Conservation (phyloP, 2,888 invertebrate species). For the Eledone cirrhosa region DNA sequence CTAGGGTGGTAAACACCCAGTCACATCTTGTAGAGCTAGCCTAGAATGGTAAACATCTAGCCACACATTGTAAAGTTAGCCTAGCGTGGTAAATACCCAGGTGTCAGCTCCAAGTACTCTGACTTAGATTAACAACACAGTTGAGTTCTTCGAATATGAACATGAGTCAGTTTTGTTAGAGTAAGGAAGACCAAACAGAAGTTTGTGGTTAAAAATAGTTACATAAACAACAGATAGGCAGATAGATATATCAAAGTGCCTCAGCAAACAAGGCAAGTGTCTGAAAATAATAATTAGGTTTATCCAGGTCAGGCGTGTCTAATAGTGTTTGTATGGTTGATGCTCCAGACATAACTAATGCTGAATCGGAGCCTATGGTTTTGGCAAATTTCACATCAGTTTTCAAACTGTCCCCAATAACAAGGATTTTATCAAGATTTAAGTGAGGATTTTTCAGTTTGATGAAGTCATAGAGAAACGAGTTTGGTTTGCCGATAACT, state of each 20-base stretch:
- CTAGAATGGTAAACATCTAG: too few relatives aligned
- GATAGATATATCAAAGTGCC: not conserved
- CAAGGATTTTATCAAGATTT: constrained; percentile 42
- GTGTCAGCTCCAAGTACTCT: too few relatives aligned
- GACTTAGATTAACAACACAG: too few relatives aligned
- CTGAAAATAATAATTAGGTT: constrained; percentile 18
- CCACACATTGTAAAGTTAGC: too few relatives aligned
- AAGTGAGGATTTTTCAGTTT: constrained; percentile 40
- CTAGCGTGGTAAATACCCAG: too few relatives aligned
- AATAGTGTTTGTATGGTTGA: constrained; percentile 33
- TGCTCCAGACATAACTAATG: constrained; percentile 50
- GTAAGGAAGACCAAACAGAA: too few relatives aligned
- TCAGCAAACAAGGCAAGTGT: not conserved
- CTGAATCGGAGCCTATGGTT: constrained; percentile 50
- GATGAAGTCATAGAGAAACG: constrained; percentile 48
- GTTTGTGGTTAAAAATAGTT: too few relatives aligned
- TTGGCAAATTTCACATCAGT: constrained; percentile 55
- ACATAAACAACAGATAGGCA: too few relatives aligned
- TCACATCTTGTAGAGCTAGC: too few relatives aligned
- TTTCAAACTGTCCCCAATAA: constrained; percentile 53
- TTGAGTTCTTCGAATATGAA: too few relatives aligned
- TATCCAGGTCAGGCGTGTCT: not conserved
- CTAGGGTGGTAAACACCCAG: too few relatives aligned
- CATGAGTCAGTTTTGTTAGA: too few relatives aligned
- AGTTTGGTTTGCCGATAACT: constrained; percentile 54